Evolutionary conservation across 2,888 invertebrate genomes (phyloP).

Genomic region (Lymantria dispar): DNA sequence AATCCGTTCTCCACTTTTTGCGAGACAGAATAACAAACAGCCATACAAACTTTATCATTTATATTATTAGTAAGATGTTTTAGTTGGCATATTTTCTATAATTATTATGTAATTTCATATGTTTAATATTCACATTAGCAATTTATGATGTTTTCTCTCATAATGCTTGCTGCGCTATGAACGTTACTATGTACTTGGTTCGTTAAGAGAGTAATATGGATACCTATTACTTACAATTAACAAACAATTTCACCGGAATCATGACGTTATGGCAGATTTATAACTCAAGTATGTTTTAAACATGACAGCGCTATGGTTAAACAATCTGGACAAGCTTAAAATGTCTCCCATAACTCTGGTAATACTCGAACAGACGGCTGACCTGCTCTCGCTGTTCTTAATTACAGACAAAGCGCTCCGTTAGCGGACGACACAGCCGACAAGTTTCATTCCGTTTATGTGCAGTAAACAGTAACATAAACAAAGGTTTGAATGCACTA

Average conservation of each 20-base stretch:
- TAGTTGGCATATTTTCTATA: too few relatives aligned
- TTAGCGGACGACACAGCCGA: constrained; percentile 60
- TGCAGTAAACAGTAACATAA: constrained; percentile 64
- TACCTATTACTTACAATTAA: constrained; percentile 39
- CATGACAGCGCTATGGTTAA: constrained; percentile 60
- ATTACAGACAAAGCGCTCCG: constrained; percentile 77
- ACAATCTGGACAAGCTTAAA: constrained; percentile 59
- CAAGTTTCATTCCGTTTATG: constrained; percentile 69
- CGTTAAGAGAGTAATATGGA: constrained; percentile 32
- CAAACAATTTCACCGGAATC: constrained; percentile 43
- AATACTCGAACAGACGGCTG: constrained; percentile 53
- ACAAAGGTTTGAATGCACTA: constrained; percentile 51
- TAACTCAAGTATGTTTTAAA: constrained; percentile 50
- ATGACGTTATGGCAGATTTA: constrained; percentile 54
- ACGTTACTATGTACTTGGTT: constrained; percentile 19
- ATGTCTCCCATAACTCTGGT: constrained; percentile 68
- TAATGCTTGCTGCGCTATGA: neutral
- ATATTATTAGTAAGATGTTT: too few relatives aligned
- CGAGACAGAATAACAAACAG: too few relatives aligned
- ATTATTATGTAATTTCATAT: too few relatives aligned
- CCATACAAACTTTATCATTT: too few relatives aligned
- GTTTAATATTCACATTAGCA: too few relatives aligned
- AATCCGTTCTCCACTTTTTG: too few relatives aligned
- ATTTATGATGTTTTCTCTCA: too few relatives aligned
- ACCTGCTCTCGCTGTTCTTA: constrained; percentile 68